Evolutionary conservation across 2,888 invertebrate species (phyloP).

Genomic region (Plebejus argus): DNA sequence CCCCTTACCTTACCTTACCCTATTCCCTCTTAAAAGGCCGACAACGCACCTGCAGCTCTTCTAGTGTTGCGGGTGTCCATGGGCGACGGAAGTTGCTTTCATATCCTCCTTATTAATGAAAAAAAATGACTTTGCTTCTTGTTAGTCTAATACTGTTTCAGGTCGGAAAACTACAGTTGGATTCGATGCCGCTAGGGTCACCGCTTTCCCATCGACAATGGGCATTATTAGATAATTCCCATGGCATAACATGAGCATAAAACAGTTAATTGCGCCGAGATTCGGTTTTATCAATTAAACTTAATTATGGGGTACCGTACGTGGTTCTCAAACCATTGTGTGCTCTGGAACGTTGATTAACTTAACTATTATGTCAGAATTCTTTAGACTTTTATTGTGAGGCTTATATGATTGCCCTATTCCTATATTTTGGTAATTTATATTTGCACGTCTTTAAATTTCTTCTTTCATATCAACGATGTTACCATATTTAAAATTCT

Average conservation of each 20-base stretch:
- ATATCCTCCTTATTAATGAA: too few species aligned
- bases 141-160: not conserved
- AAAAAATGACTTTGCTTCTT: not conserved
- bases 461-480: not conserved
- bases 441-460: too few species aligned
- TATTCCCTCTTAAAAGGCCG: too few species aligned
- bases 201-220: slow-evolving; percentile 35
- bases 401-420: too few species aligned
- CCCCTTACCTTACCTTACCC: too few species aligned
- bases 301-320: slow-evolving; percentile 4
- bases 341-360: not conserved
- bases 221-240: slow-evolving; percentile 11
- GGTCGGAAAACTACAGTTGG: not conserved
- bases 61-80: too few species aligned
- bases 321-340: not conserved
- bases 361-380: too few species aligned
- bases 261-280: slow-evolving; percentile 11
- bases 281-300: not conserved
- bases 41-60: too few species aligned
- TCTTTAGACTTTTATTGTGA: too few species aligned
- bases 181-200: slow-evolving; percentile 28
- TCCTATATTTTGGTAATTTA: too few species aligned
- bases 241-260: not conserved
- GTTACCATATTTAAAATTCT: too few species aligned
- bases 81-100: too few species aligned